phyloP scores from a whole-genome alignment of 2,113 vertebrate genomes.

The Chaenogobius annularis region DNA sequence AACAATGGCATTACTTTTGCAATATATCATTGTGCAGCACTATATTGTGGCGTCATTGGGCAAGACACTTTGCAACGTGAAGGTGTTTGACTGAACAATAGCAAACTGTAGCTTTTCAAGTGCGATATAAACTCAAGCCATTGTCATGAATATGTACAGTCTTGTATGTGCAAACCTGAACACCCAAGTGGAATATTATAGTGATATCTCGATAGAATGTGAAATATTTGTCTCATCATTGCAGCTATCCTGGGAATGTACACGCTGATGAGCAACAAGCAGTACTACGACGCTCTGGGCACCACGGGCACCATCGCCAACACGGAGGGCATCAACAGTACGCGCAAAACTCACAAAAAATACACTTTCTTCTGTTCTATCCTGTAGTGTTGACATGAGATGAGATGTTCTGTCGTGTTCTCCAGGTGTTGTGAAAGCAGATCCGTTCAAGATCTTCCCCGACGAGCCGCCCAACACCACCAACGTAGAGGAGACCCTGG shows the following conservation, averaged over 20 bases:
- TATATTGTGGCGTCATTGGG: too few relatives aligned
- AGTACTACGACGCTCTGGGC: conserved; percentile 95
- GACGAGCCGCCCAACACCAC: conserved; percentile 93
- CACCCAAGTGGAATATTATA: neutral
- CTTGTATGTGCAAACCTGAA: neutral
- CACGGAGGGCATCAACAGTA: conserved; percentile 96
- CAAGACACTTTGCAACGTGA: too few relatives aligned
- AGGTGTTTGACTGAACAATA: too few relatives aligned
- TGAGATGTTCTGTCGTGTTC: neutral
- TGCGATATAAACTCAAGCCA: too few relatives aligned
- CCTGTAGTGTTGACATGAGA: neutral
- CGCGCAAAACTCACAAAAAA: conserved; percentile 50
- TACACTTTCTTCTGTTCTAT: too few relatives aligned
- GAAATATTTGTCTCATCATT: conserved; percentile 12
- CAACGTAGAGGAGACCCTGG: conserved; percentile 88
- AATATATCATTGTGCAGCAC: too few relatives aligned
- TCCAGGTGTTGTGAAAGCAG: conserved; percentile 91
- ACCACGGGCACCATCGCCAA: conserved; percentile 86
- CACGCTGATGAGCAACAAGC: conserved; percentile 98
- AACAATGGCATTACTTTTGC: too few relatives aligned
- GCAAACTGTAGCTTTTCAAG: too few relatives aligned
- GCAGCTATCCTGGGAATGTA: conserved; percentile 98
- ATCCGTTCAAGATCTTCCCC: conserved; percentile 88
- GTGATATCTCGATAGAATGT: neutral
- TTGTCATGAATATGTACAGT: too few relatives aligned